phyloP scores from a whole-genome alignment of 92 coral and sea anemone species.

The Virgularia gustaviana region DNA sequence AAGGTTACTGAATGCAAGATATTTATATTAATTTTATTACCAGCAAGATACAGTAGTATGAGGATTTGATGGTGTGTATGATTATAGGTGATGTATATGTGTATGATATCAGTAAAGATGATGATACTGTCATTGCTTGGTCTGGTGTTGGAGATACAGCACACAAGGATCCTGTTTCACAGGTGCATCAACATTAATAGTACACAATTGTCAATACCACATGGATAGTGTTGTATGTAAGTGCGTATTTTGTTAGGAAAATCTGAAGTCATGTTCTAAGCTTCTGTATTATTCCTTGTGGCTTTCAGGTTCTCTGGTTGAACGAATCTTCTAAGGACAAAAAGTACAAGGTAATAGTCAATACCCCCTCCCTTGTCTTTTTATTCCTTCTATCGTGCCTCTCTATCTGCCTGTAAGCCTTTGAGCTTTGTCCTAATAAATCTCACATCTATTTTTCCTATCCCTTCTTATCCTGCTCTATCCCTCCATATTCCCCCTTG shows the following conservation, averaged over 20 bases:
- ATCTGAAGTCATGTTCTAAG: background rate
- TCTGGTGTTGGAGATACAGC: constrained; percentile 84
- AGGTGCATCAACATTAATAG: constrained; percentile 55
- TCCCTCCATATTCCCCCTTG: background rate
- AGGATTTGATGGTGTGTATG: background rate
- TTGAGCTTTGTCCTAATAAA: no score
- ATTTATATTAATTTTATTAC: background rate
- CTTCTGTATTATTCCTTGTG: background rate
- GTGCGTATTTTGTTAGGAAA: no score
- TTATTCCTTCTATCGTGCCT: background rate
- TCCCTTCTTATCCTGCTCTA: background rate
- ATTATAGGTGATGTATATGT: constrained; percentile 85
- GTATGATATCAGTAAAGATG: constrained; percentile 91
- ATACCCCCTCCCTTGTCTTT: background rate
- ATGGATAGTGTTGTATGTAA: background rate
- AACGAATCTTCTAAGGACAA: constrained; percentile 78
- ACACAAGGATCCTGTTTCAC: constrained; percentile 91
- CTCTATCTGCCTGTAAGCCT: background rate
- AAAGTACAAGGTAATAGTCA: constrained; percentile 68
- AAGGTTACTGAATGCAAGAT: background rate
- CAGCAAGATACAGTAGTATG: background rate
- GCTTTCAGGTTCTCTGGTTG: constrained; percentile 80
- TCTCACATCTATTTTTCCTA: no score
- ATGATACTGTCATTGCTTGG: constrained; percentile 76
- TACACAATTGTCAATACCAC: background rate